phyloP scores from a whole-genome alignment of 2,888 invertebrate species.

The Choristoneura rosaceana region DNA sequence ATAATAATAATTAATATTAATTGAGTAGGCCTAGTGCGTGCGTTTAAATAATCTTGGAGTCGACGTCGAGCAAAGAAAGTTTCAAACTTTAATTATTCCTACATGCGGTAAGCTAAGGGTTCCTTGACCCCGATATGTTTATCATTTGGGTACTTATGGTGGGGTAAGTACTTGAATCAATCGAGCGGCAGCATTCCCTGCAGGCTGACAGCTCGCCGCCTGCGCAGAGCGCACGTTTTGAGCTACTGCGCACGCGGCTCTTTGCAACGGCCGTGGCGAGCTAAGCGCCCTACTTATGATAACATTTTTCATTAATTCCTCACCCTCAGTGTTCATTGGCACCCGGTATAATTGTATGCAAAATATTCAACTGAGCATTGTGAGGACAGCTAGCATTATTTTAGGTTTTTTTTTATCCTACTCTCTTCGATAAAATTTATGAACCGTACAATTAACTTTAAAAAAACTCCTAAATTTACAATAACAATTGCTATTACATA shows the following conservation, averaged over 20 bases:
- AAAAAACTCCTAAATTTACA: no score
- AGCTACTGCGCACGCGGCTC: constrained; percentile 61
- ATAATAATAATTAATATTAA: no score
- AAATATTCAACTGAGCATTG: constrained; percentile 8
- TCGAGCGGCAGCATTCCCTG: constrained; percentile 60
- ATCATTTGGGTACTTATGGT: background rate
- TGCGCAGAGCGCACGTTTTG: constrained; percentile 63
- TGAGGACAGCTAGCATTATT: background rate
- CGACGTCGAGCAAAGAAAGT: background rate
- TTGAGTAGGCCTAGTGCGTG: no score
- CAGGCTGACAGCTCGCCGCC: constrained; percentile 58
- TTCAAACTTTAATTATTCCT: background rate
- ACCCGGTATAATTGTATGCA: constrained; percentile 59
- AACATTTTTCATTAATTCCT: constrained; percentile 66
- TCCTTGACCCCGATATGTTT: background rate
- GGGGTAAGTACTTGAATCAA: constrained; percentile 41
- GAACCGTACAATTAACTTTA: no score
- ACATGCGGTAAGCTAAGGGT: background rate
- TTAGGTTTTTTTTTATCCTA: background rate
- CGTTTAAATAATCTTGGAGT: no score
- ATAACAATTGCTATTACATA: no score
- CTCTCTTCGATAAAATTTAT: no score
- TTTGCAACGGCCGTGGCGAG: background rate
- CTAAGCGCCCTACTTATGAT: constrained; percentile 48
- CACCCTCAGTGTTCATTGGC: constrained; percentile 69